These are phyloP conservation scores for Lycodopsis pacificus DNA, from an alignment of 2,797 vertebrate species.

Conservation along the genomic window DNA sequence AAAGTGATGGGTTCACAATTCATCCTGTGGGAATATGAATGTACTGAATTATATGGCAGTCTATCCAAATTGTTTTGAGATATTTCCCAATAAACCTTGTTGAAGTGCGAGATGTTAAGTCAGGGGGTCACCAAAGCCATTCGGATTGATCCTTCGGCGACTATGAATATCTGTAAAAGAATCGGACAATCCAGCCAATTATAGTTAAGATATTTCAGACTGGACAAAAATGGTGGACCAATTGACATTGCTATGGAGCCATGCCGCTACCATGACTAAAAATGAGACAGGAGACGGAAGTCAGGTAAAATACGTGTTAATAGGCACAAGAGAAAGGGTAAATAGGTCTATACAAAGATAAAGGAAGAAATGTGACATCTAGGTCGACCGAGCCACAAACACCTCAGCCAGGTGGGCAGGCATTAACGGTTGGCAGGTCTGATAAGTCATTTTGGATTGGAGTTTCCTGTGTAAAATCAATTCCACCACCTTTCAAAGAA, in stretches of 20 bases:
- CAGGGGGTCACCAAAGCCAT: neutral
- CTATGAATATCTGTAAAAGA: neutral
- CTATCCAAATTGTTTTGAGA: neutral
- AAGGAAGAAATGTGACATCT: constrained; percentile 28
- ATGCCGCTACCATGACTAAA: neutral
- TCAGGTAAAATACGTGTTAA: constrained; percentile 12
- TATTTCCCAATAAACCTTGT: neutral
- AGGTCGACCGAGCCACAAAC: constrained; percentile 30
- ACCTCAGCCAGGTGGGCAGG: constrained; percentile 26
- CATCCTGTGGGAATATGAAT: neutral
- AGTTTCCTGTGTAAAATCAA: constrained; percentile 65
- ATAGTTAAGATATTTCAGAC: too few species aligned
- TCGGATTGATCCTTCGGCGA: neutral
- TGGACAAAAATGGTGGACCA: neutral
- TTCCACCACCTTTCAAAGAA: constrained; percentile 34
- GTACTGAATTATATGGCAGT: neutral
- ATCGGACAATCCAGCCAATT: neutral
- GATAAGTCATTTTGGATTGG: constrained; percentile 65
- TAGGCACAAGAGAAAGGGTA: neutral
- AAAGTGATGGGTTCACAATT: neutral
- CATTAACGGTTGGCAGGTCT: constrained; percentile 55
- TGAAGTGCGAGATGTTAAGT: neutral
- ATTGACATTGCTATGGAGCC: neutral
- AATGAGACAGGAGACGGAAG: neutral
- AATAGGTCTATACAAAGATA: constrained; percentile 5